Evolutionary conservation across 2,113 vertebrate genomes (phyloP).

Genomic region (Gnathonemus longibarbis): DNA sequence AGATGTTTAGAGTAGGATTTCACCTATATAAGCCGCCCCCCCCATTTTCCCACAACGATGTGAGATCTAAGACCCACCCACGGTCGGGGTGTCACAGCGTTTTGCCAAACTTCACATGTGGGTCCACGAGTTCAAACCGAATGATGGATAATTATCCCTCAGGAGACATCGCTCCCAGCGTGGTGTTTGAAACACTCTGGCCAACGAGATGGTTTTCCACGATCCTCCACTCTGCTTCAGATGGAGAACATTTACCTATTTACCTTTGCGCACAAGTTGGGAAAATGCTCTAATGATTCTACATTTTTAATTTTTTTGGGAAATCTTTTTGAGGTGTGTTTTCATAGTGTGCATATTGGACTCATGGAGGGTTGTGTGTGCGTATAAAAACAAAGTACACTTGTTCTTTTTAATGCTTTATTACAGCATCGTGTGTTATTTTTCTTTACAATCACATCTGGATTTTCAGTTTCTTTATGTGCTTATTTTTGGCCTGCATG

Average conservation of each 20-base stretch:
- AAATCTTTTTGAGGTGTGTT: neutral
- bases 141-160: neutral
- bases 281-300: neutral
- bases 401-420: neutral
- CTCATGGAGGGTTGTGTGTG: neutral
- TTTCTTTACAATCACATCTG: neutral
- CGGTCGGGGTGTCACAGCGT: neutral
- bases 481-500: neutral
- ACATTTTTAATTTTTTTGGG: neutral
- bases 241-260: neutral
- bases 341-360: neutral
- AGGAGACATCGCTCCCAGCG: neutral
- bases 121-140: neutral
- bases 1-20: conserved; percentile 13
- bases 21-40: neutral
- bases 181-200: neutral
- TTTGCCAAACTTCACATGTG: neutral
- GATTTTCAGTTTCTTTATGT: neutral
- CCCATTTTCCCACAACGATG: neutral
- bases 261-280: neutral
- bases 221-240: neutral
- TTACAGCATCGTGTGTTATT: neutral
- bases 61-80: neutral
- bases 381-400: neutral
- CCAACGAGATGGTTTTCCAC: neutral